Conservation (phyloP, 2,113 vertebrate genomes). For the Prionailurus bengalensis region DNA sequence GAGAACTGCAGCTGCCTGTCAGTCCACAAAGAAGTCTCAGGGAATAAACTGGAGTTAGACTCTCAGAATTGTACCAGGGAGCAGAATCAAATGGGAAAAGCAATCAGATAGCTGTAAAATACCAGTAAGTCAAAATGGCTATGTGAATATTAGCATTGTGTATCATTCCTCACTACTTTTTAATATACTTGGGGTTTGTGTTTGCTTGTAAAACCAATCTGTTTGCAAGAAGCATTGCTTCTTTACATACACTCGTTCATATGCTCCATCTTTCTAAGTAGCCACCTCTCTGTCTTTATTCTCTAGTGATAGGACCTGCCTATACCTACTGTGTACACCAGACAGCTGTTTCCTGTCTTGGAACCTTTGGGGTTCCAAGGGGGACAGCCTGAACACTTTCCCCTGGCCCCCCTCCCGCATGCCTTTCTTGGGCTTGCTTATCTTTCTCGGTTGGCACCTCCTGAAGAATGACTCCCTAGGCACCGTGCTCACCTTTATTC, state of each 20-base stretch:
- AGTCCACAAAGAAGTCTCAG: background rate
- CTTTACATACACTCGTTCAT: background rate
- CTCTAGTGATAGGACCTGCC: background rate
- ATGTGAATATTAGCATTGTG: background rate
- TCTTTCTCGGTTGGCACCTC: background rate
- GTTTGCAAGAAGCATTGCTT: background rate
- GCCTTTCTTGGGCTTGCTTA: background rate
- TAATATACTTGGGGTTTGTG: background rate
- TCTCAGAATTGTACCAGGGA: background rate
- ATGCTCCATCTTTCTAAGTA: background rate
- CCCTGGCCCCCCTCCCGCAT: rapidly evolving
- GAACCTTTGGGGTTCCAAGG: background rate
- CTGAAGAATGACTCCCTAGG: background rate
- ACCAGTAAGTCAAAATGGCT: background rate
- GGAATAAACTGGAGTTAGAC: background rate
- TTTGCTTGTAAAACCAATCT: background rate
- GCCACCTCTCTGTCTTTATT: background rate
- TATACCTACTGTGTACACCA: no score
- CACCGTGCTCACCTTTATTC: background rate
- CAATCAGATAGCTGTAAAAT: background rate
- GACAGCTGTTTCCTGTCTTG: background rate
- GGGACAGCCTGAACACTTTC: background rate
- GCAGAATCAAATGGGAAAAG: background rate
- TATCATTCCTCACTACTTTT: background rate
- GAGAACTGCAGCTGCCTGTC: background rate